Percentiles rank a stretch among this genome's conserved stretches.
Evolutionary conservation across 2,797 vertebrate species (phyloP).

Genomic region (Zalophus californianus): DNA sequence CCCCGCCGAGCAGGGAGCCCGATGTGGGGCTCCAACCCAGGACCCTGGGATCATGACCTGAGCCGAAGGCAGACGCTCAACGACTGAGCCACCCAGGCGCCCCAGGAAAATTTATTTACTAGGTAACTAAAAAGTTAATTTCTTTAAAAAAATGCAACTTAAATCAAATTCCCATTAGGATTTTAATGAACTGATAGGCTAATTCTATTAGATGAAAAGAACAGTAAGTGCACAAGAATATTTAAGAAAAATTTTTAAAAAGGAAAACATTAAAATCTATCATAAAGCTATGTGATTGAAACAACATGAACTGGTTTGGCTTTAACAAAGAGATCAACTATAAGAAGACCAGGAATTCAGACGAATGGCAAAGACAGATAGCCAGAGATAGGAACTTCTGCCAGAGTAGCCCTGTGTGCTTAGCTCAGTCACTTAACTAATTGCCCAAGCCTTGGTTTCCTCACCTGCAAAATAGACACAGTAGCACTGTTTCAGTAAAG

Average conservation of each 20-base stretch:
- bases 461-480: not conserved
- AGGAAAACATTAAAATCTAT: conserved; percentile 18
- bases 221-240: not conserved
- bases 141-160: not conserved
- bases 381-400: not conserved
- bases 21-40: not conserved
- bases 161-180: not conserved
- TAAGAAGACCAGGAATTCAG: conserved; percentile 31
- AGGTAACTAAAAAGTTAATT: not conserved
- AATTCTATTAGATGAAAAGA: conserved; percentile 27
- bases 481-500: no score
- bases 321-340: conserved; percentile 28
- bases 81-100: not conserved
- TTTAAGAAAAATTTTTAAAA: not conserved
- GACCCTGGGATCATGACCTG: not conserved
- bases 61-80: not conserved
- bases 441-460: not conserved
- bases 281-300: conserved; percentile 16
- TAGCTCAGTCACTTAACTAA: not conserved
- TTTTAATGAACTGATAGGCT: conserved; percentile 4
- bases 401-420: not conserved
- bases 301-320: not conserved
- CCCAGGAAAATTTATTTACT: not conserved
- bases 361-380: no score
- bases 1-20: not conserved